Evolutionary conservation across 2,797 vertebrate species (phyloP), one percentile per base, ranked within the genome.

Genomic region (Pantherophis vulpinus): DNA sequence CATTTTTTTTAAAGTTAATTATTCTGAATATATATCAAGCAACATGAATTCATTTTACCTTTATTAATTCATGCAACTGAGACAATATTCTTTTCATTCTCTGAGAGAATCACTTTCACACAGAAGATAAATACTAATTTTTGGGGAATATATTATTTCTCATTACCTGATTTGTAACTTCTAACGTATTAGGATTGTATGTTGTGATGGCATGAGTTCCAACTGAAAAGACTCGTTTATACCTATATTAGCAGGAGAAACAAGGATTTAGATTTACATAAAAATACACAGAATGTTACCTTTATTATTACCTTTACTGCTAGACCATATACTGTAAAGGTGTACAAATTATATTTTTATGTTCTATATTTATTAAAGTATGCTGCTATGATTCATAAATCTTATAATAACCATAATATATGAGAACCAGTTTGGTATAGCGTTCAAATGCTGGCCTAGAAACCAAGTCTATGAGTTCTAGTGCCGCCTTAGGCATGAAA

Each of bases 141-240:
- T 79, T 23, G 1, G 37, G 74, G 32, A 79, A 79, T 79, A 79
- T 51, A 83, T 20, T 58, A 79, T n/a, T 42, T 27, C 55, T 2
- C 83, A 91, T 97, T 98, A 99, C 99, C 99, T 99, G 99, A 98
- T 99, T 99, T 94, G 99, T 99, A 98, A 99, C 98, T 98, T 99
- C 99, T 97, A 99, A 97, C 0, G 99, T 99, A 94, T 98, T 98
- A 16, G 99, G 99, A 97, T 99, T 99, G 96, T 99, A 99, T 0
- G 99, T 99, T 96, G 99, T 99, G 95, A 99, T 98, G 94, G 99
- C 99, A 96, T 99, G 98, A 47, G 98, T 99, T 96, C 99, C 99
- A 95, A 99, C 98, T 23, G 99, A 99, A 98, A 99, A 99, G 93
- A 99, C 99, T 95, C 99, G 97, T 94, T 99, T 99, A 97, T 99